Evolutionary conservation across 2,888 invertebrate species (phyloP).

Genomic region (Pandemis corylana): DNA sequence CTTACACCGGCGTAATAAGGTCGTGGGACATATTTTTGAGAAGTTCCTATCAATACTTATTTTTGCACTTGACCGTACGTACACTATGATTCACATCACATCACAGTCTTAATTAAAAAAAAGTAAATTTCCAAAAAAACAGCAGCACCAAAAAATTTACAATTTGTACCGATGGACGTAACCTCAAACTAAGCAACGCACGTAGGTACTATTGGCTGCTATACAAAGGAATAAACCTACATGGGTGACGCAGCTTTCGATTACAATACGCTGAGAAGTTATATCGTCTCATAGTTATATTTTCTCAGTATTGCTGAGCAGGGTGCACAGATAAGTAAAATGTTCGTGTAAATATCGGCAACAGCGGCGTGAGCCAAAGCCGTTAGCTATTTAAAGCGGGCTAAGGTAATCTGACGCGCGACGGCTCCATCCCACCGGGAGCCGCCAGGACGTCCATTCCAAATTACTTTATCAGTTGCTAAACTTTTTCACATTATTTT

Average conservation of each 20-base stretch:
- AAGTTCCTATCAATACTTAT: too few species aligned
- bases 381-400: conserved; percentile 33
- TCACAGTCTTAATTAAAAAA: not conserved
- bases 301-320: not conserved
- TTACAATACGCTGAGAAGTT: not conserved
- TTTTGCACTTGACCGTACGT: too few species aligned
- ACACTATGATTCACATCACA: not conserved
- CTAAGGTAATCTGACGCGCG: conserved; percentile 59
- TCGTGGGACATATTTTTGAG: too few species aligned
- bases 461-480: conserved; percentile 58
- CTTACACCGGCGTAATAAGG: too few species aligned
- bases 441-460: conserved; percentile 55
- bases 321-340: not conserved
- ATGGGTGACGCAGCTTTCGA: not conserved
- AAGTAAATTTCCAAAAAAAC: too few species aligned
- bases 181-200: too few species aligned
- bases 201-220: too few species aligned
- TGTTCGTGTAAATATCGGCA: conserved; percentile 25
- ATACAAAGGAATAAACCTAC: too few species aligned
- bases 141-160: too few species aligned
- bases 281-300: not conserved
- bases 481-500: conserved; percentile 30
- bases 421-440: conserved; percentile 58
- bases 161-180: too few species aligned
- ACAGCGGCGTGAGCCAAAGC: conserved; percentile 11